Conservation (phyloP, 2,113 vertebrate species). For the Chloroceryle aenea region DNA sequence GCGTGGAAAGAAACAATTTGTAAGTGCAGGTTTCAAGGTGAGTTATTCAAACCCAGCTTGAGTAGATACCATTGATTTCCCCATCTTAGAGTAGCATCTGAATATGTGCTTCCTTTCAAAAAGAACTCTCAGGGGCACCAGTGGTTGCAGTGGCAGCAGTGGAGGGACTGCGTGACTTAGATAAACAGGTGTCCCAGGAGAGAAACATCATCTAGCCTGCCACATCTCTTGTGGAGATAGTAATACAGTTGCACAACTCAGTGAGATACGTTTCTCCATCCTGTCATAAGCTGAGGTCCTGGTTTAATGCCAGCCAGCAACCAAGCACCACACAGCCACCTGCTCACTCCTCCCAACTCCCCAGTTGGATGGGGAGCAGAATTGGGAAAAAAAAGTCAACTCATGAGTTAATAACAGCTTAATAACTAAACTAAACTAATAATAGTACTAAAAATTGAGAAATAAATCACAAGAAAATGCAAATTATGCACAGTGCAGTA, state of each 20-base stretch:
- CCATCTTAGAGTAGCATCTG: background rate
- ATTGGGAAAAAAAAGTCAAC: background rate
- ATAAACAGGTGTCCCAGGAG: background rate
- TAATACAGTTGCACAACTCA: background rate
- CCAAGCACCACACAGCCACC: no score
- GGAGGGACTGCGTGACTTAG: background rate
- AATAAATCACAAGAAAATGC: background rate
- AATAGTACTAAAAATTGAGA: background rate
- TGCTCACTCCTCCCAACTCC: background rate
- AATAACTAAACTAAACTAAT: background rate
- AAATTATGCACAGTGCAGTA: background rate
- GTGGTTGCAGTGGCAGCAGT: background rate
- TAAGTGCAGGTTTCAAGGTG: background rate
- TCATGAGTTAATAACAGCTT: background rate
- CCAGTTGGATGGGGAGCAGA: background rate
- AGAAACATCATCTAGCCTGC: background rate
- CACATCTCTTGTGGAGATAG: background rate
- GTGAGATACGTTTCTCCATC: background rate
- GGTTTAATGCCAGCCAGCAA: background rate
- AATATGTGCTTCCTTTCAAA: background rate
- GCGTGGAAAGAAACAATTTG: background rate
- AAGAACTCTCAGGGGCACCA: background rate
- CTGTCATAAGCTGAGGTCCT: background rate
- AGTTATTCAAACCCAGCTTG: background rate
- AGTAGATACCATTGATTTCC: background rate